phyloP scores from a whole-genome alignment of 2,888 invertebrate genomes.

The Minunthozetes semirufus region DNA sequence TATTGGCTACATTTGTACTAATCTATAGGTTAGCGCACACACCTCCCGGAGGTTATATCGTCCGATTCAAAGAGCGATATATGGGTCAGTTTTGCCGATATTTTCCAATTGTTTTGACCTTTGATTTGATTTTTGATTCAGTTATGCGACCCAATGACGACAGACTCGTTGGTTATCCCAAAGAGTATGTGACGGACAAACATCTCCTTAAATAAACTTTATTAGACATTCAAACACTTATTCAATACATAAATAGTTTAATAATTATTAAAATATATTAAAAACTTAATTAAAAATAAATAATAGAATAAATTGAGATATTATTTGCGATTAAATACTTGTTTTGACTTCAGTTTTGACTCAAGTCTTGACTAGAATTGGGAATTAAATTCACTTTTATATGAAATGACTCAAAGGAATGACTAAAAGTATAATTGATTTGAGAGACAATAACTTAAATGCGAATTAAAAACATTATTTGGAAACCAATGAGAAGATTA shows the following conservation, averaged over 20 bases:
- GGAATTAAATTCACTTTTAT: too few species aligned
- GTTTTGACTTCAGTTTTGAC: too few species aligned
- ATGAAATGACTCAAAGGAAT: too few species aligned
- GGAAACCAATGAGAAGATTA: too few species aligned
- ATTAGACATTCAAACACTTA: neutral
- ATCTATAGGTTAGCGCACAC: neutral
- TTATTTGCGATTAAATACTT: neutral
- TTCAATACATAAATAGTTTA: neutral
- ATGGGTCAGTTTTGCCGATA: neutral
- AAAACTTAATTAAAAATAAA: neutral
- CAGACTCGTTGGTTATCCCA: conserved; percentile 18
- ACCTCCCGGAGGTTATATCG: conserved; percentile 7
- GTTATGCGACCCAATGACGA: conserved; percentile 33
- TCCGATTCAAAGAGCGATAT: conserved; percentile 23
- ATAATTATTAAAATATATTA: neutral
- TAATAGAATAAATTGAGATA: neutral
- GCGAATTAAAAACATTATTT: too few species aligned
- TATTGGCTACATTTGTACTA: neutral
- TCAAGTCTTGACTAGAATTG: too few species aligned
- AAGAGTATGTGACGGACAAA: conserved; percentile 31
- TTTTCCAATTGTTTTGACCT: neutral
- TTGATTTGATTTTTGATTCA: neutral
- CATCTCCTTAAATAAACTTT: neutral
- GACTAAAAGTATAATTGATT: too few species aligned
- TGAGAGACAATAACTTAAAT: too few species aligned